A percentile compares a stretch with the other conserved stretches of the same genome.
Conservation (phyloP, 1,140 invertebrate genomes). For the Aporrectodea caliginosa region DNA sequence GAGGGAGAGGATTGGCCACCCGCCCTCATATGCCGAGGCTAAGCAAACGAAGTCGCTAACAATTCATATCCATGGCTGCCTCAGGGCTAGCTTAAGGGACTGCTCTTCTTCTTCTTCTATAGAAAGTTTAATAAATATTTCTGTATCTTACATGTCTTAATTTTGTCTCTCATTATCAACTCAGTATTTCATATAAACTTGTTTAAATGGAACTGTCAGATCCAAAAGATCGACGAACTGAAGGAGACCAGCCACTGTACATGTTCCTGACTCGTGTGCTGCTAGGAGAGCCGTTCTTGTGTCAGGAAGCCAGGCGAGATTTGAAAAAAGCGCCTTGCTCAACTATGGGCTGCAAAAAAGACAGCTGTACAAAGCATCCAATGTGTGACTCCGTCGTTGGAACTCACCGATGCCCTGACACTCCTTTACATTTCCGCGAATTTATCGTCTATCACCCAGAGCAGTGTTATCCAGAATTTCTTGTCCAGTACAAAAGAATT, state of each 20-base stretch:
- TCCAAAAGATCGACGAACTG: not conserved
- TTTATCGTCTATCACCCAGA: conserved; percentile 23
- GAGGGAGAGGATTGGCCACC: too few species aligned
- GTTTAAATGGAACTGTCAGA: not conserved
- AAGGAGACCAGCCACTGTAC: not conserved
- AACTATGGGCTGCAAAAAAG: not conserved
- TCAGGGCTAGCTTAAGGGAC: not conserved
- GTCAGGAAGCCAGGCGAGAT: not conserved
- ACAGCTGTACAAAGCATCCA: not conserved
- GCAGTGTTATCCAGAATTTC: conserved; percentile 21
- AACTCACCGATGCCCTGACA: not conserved
- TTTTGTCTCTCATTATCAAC: too few species aligned
- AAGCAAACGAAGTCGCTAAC: not conserved
- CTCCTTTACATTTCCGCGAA: conserved; percentile 18
- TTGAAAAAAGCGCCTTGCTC: not conserved
- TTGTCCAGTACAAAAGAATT: conserved; percentile 13
- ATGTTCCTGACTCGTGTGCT: conserved; percentile 17
- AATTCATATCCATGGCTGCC: not conserved
- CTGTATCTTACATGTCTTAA: too few species aligned
- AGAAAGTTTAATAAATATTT: not conserved
- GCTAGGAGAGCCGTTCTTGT: conserved; percentile 4
- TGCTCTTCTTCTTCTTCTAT: not conserved
- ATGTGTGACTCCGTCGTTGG: conserved; percentile 25
- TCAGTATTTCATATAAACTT: not conserved
- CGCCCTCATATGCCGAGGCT: too few species aligned